These are phyloP conservation scores for Caenorhabditis doughertyi DNA, from an alignment of 2,888 invertebrate species.

Conservation along the genomic window DNA sequence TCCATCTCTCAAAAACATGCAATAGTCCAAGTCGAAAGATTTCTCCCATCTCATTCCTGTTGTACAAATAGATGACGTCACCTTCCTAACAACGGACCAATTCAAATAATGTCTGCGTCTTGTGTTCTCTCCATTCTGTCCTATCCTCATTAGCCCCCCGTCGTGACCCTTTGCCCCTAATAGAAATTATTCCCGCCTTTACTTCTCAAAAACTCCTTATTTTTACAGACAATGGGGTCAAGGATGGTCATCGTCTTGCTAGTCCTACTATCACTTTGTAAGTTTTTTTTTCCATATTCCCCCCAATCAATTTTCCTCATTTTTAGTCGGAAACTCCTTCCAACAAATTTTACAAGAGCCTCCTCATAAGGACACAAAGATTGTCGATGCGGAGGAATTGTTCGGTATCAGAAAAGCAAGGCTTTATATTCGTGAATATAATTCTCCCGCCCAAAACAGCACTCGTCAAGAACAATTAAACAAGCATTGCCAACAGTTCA, in stretches of 20 bases:
- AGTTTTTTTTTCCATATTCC: no score
- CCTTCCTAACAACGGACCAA: no score
- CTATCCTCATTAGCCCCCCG: no score
- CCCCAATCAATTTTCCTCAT: not conserved
- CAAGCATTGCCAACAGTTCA: conserved; percentile 29
- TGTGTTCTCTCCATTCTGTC: no score
- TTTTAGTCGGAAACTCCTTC: conserved; percentile 42
- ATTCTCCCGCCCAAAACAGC: conserved; percentile 15
- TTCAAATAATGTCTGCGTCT: no score
- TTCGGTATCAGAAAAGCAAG: conserved; percentile 52
- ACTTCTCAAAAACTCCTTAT: not conserved
- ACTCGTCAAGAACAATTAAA: conserved; percentile 54
- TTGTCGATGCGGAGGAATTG: conserved; percentile 49
- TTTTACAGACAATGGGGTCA: conserved; percentile 62
- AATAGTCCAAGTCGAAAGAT: no score
- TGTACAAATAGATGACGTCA: no score
- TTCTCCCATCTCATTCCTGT: no score
- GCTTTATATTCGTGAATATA: conserved; percentile 37
- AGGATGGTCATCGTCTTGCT: conserved; percentile 36
- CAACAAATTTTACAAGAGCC: conserved; percentile 40
- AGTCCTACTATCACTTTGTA: conserved; percentile 57
- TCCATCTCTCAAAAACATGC: no score
- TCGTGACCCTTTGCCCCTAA: no score
- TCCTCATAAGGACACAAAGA: conserved; percentile 39
- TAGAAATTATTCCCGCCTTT: no score